phyloP scores from a whole-genome alignment of 2,797 vertebrate genomes.

The Lepilemur ruficaudatus region DNA sequence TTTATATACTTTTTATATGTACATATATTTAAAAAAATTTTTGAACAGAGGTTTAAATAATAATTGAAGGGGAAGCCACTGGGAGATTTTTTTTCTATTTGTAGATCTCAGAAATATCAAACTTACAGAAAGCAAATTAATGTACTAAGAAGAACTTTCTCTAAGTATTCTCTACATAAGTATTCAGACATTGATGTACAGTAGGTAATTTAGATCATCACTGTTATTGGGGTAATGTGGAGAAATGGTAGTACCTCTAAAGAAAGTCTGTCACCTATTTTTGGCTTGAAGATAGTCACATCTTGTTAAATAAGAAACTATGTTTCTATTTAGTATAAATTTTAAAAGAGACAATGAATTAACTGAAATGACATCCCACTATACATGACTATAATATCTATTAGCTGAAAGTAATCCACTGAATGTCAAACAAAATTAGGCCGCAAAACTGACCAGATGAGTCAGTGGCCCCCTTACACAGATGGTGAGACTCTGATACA shows the following conservation, averaged over 20 bases:
- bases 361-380: background rate
- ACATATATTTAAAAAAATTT: background rate
- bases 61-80: background rate
- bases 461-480: background rate
- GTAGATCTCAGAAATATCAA: background rate
- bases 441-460: background rate
- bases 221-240: background rate
- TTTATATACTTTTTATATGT: background rate
- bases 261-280: background rate
- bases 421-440: constrained; percentile 42
- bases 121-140: background rate
- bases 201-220: background rate
- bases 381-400: background rate
- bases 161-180: background rate
- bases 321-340: background rate
- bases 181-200: background rate
- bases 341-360: constrained; percentile 9
- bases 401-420: background rate
- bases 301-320: background rate
- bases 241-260: background rate
- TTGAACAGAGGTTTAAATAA: background rate
- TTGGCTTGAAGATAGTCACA: background rate
- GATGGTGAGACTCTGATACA: background rate
- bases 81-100: background rate
- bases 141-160: background rate